phyloP scores from a whole-genome alignment of 2,888 invertebrate genomes.

The Drosophila atroscutellata region DNA sequence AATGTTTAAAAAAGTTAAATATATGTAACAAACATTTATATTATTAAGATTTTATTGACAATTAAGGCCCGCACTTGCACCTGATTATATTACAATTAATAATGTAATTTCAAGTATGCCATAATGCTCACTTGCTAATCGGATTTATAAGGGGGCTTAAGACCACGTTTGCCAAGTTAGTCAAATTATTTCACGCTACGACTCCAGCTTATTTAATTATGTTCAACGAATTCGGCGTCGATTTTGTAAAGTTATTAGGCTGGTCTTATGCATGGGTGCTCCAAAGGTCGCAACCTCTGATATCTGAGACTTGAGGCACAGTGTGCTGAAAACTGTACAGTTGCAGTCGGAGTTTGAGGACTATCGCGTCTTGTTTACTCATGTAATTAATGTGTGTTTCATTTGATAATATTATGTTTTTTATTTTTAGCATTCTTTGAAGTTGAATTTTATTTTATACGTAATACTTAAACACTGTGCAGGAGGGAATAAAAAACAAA shows the following conservation, averaged over 20 bases:
- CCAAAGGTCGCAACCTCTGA: conserved; percentile 18
- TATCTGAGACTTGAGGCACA: conserved; percentile 24
- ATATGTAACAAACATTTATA: not conserved
- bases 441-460: not conserved
- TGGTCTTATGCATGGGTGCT: conserved; percentile 37
- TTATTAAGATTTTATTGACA: not conserved
- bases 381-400: not conserved
- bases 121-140: conserved; percentile 20
- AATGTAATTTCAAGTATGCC: not conserved
- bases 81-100: not conserved
- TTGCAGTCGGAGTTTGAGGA: too few relatives aligned
- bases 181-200: conserved; percentile 48
- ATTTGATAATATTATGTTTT: not conserved
- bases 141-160: conserved; percentile 31
- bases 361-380: too few relatives aligned
- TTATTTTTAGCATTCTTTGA: not conserved
- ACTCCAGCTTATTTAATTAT: conserved; percentile 13
- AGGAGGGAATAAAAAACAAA: conserved; percentile 31
- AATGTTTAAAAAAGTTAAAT: not conserved
- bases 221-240: conserved; percentile 1
- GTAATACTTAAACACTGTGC: conserved; percentile 13
- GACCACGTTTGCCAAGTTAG: conserved; percentile 33
- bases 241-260: conserved; percentile 37
- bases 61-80: not conserved
- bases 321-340: not conserved